Base-by-base conservation (phyloP, 2,888 invertebrate genomes). In the Beris morrisii region DNA sequence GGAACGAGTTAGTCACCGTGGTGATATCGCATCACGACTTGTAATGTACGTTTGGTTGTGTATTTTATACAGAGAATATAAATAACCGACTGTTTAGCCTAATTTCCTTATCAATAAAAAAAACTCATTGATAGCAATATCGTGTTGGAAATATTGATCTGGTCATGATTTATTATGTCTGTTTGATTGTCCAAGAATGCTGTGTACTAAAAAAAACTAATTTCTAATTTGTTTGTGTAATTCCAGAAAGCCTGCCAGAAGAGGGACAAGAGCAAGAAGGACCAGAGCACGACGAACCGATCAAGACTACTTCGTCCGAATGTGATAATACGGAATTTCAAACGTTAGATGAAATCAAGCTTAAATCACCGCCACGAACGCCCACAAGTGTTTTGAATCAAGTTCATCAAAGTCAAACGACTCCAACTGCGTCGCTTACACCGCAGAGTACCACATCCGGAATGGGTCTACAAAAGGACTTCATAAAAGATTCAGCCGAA, bases 401-500 rank as follows among this genome's bases (percentile, higher is more conserved):
- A 61, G 22, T 15, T 13, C 28, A 4, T 11, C 65, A 57, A 64
- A 43, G 46, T 7, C 61, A 57, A 65, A 66, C 55, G n/a, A 31
- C 48, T 31, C 45, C 30, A 31, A n/a, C 46, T 9, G n/a, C 59
- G 12, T 59, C 32, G 12, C 32, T 45, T 31, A 54, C 64, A 6
- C 53, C 54, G 15, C 75, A 77, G 55, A 77, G 75, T 64, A 75
- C 71, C 15, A 69, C 73, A 54, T 83, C 84, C 81, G 84, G 83
- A 65, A 82, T 85, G 73, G 84, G 84, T 75, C 82, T 82, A 73
- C 82, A 85, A 73, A 83, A 84, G 73, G 83, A 82, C 74, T 82
- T 84, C 72, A 83, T 84, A 69, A 85, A 85, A 74, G 85, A 85
- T 73, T 83, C 83, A 31, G 84, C 83, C 71, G 88, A 88, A 73